A percentile compares a stretch with the other conserved stretches of the same genome.
These are phyloP conservation scores for Frieseomelitta varia DNA, from an alignment of 1,140 invertebrate species.

Conservation along the genomic window DNA sequence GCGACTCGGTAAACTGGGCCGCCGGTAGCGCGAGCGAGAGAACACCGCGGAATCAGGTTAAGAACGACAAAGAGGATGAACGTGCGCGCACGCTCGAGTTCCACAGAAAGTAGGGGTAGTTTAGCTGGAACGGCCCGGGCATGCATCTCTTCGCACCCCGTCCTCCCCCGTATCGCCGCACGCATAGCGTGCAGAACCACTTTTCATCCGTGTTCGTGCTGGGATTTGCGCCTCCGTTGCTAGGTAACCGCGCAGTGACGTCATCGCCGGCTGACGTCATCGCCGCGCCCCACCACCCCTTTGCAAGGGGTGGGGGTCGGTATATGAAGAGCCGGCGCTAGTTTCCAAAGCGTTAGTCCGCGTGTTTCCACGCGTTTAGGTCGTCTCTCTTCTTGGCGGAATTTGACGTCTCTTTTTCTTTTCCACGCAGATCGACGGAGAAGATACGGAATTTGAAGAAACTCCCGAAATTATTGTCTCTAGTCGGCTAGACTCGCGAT, in stretches of 20 bases:
- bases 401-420: too few species aligned
- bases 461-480: too few species aligned
- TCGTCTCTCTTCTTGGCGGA: too few species aligned
- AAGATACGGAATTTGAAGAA: background rate
- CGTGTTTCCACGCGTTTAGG: conserved; percentile 8
- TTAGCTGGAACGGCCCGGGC: conserved; percentile 70
- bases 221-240: conserved; percentile 71
- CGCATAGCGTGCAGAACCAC: conserved; percentile 47
- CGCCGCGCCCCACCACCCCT: conserved; percentile 29
- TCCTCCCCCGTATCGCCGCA: background rate
- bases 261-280: conserved; percentile 69
- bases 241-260: conserved; percentile 66
- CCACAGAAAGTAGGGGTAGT: conserved; percentile 53
- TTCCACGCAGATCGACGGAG: too few species aligned
- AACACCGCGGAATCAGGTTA: background rate
- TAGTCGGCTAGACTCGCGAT: background rate
- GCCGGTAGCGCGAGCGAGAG: conserved; percentile 4
- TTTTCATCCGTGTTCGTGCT: conserved; percentile 58
- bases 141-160: conserved; percentile 52
- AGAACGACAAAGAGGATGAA: conserved; percentile 24
- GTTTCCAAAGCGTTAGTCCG: background rate
- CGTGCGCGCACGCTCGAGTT: conserved; percentile 33
- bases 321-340: conserved; percentile 22
- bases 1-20: conserved; percentile 39
- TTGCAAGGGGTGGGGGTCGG: background rate